Conservation (phyloP, 2,888 invertebrate species). For the Caenorhabditis doughertyi region DNA sequence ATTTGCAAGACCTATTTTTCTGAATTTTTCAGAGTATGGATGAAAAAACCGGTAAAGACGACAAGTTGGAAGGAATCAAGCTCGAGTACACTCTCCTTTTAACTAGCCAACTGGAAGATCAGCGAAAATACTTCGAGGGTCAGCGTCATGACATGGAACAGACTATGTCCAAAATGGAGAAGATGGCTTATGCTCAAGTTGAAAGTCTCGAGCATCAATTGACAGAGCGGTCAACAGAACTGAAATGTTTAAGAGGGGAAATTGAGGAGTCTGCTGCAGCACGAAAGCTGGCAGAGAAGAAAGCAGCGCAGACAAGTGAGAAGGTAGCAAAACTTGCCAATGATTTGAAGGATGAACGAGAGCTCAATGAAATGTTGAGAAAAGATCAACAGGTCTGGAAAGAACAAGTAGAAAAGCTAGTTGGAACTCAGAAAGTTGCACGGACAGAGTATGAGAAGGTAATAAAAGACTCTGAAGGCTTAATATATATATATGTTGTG, state of each 20-base stretch:
- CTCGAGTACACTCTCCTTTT: slow-evolving; percentile 96
- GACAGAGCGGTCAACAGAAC: slow-evolving; percentile 85
- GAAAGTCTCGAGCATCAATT: slow-evolving; percentile 85
- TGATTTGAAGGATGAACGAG: slow-evolving; percentile 77
- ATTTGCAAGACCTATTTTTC: background rate
- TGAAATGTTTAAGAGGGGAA: slow-evolving; percentile 78
- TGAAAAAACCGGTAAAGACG: slow-evolving; percentile 84
- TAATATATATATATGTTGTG: background rate
- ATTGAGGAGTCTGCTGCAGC: slow-evolving; percentile 63
- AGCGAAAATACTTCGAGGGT: slow-evolving; percentile 89
- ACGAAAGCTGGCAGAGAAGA: slow-evolving; percentile 86
- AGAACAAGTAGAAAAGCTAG: slow-evolving; percentile 85
- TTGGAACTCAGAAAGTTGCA: slow-evolving; percentile 83
- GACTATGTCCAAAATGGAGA: slow-evolving; percentile 85
- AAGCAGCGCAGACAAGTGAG: slow-evolving; percentile 87
- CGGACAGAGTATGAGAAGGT: slow-evolving; percentile 68
- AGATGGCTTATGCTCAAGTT: slow-evolving; percentile 81
- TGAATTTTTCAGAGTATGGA: slow-evolving; percentile 38
- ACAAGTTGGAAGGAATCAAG: slow-evolving; percentile 95
- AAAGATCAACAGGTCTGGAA: slow-evolving; percentile 88
- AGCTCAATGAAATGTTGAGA: slow-evolving; percentile 88
- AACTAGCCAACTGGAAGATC: slow-evolving; percentile 95
- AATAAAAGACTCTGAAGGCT: too few relatives aligned
- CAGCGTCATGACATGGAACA: slow-evolving; percentile 86
- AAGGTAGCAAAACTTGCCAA: slow-evolving; percentile 85